Conservation (phyloP, 2,797 vertebrate genomes). For the Lutjanus argentimaculatus region DNA sequence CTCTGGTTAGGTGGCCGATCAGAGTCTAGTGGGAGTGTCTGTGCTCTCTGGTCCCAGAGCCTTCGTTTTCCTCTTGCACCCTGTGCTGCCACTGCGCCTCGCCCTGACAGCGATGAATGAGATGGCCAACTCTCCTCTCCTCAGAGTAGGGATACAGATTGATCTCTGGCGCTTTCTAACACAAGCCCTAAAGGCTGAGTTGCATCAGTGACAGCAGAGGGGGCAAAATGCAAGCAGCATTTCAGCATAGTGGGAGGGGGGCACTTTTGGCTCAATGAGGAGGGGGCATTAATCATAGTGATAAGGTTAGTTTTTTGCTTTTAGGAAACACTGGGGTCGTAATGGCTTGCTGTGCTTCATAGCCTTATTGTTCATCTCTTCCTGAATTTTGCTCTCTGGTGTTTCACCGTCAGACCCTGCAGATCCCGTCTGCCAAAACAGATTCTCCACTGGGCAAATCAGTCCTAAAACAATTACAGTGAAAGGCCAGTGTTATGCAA, state of each 20-base stretch:
- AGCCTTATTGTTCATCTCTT: constrained; percentile 68
- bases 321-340: constrained; percentile 75
- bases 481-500: constrained; percentile 72
- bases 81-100: constrained; percentile 51
- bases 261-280: constrained; percentile 62
- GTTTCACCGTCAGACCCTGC: constrained; percentile 58
- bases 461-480: constrained; percentile 76
- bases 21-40: constrained; percentile 72
- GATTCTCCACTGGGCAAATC: constrained; percentile 62
- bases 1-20: constrained; percentile 85
- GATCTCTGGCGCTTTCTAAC: constrained; percentile 81
- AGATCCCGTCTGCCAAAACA: constrained; percentile 61
- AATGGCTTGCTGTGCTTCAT: constrained; percentile 72
- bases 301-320: constrained; percentile 75
- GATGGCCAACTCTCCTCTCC: constrained; percentile 73
- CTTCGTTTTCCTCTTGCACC: constrained; percentile 65
- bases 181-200: constrained; percentile 77
- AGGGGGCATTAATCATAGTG: constrained; percentile 80
- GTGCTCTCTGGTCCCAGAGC: constrained; percentile 63
- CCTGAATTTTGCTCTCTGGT: constrained; percentile 57
- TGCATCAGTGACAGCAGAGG: constrained; percentile 66
- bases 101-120: constrained; percentile 85
- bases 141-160: constrained; percentile 82
- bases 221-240: constrained; percentile 66
- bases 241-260: constrained; percentile 27